Evolutionary conservation across 2,888 invertebrate genomes (phyloP), one percentile per base, ranked within the genome.

Genomic region (Lithophane ornitopus): DNA sequence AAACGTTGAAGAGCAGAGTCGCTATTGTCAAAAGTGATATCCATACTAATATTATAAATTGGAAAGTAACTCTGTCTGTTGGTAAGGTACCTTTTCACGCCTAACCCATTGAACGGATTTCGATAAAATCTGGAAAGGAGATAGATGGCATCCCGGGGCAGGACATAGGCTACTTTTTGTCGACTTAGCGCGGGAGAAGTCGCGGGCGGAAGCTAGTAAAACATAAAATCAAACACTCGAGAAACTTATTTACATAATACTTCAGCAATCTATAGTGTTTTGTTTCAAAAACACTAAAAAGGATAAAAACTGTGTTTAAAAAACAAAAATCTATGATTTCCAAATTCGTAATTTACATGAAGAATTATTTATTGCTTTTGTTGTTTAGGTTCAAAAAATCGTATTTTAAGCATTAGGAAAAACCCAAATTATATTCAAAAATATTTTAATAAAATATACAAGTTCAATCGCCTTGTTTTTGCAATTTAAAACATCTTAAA

Each of bases 401-500:
- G 22, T 8, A 59, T 34, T 34, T 34, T 3, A 34, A 59, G 28
- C n/a, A n/a, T 28, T 22, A 12, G 52, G 61, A 61, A 78, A 70
- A 70, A 39, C 22, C 39, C 61, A 54, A 72, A 72, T 39, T 0
- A 11, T n/a, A 62, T 62, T 62, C 9, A 26, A 41, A 62, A 7
- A 56, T 56, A 28, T 77, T 61, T 14, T 39, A 28, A 70, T 39
- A 54, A 78, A 52, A 41, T 26, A 77, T 44, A 22, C 16, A 59
- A 44, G 14, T 52, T 59, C 16, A 28, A 44, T 44, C 8, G 34
- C 6, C 6, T 39, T 61, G 8, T 14, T 71, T 71, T 81, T 59
- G 28, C 54, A 76, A 76, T 81, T 81, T 44, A 68, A 76, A 76
- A 56, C 34, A 39, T n/a, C 16, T 22, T 7, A 41, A 58, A 54